phyloP scores from a whole-genome alignment of 2,113 vertebrate genomes.

The Orientallactaga bullata region DNA sequence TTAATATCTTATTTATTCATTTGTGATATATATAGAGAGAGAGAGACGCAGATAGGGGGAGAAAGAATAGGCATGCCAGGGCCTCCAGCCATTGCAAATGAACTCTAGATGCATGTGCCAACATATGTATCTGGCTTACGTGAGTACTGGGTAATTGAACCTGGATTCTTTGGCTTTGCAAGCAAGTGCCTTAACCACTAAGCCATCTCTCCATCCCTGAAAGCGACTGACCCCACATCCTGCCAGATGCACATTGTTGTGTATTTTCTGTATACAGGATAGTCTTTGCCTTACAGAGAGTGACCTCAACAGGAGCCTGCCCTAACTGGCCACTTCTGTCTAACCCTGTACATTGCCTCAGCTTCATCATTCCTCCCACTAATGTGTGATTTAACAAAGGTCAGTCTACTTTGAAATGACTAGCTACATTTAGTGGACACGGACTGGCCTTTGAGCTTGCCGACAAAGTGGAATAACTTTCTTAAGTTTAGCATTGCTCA shows the following conservation, averaged over 20 bases:
- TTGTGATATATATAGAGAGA: too few species aligned
- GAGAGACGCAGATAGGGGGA: too few species aligned
- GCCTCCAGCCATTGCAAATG: too few species aligned
- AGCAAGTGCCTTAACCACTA: too few species aligned
- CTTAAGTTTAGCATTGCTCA: rapidly evolving
- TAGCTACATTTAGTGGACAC: rapidly evolving
- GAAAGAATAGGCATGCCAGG: too few species aligned
- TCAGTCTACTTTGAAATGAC: neutral
- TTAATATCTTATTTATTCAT: too few species aligned
- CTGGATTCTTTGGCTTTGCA: too few species aligned
- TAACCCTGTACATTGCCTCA: too few species aligned
- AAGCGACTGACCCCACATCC: neutral
- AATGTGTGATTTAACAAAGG: neutral
- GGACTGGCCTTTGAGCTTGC: neutral
- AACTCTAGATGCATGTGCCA: too few species aligned
- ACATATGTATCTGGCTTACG: too few species aligned
- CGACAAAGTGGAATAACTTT: rapidly evolving
- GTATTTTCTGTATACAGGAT: neutral
- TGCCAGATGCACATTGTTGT: rapidly evolving
- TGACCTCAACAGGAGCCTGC: neutral
- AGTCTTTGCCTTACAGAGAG: neutral
- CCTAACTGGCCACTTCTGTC: neutral
- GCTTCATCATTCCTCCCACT: rapidly evolving
- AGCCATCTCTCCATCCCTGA: neutral
- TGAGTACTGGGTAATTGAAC: too few species aligned